Base-by-base conservation (phyloP, 30 jellyfish, hydroid and myxozoan species). In the Rhopilema esculentum region DNA sequence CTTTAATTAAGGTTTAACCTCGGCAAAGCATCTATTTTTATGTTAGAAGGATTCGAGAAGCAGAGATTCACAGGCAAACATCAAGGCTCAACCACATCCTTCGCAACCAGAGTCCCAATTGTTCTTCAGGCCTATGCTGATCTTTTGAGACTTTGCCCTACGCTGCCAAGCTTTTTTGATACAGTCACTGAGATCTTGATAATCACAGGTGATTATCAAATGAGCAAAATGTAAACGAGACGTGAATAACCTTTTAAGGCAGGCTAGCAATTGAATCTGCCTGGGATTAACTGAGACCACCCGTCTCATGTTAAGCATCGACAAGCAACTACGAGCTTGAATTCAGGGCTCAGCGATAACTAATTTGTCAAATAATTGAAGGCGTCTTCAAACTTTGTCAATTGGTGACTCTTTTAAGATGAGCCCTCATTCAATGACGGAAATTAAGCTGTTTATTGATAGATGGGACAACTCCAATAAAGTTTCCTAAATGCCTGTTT, bases 211-310 rank as follows among this genome's bases (percentile, higher is more conserved):
- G 84, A 73, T 73, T 73, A 73, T 73, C 84, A 73, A 73, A 73
- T 73, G 84, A 73, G 84, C 51, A 73, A 65, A 73, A 12, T 73
- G 84, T 32, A 32, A 73, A 73, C 84, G 50, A 31, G 26, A n/a
- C 84, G 50, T 33, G 28, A 73, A 73, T 48, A 33, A 73, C 84
- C 84, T 73, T 73, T 73, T n/a, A 73, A 30, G 84, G 84, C 25
- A 73, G 84, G 84, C 51, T 32, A 73, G 84, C 70, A 73, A 73
- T 33, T 33, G 48, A 33, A 73, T 73, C 84, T 20, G 40, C 27
- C 49, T 20, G 84, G 51, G 84, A 73, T 73, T 73, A 73, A 66
- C 32, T 8, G 26, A 66, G 84, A 73, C 84, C 84, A 73, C 84
- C 84, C 84, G 50, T 73, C 84, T 73, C 84, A 73, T 29, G 69